Conservation (phyloP, 2,888 invertebrate species). For the Polia nebulosa region DNA sequence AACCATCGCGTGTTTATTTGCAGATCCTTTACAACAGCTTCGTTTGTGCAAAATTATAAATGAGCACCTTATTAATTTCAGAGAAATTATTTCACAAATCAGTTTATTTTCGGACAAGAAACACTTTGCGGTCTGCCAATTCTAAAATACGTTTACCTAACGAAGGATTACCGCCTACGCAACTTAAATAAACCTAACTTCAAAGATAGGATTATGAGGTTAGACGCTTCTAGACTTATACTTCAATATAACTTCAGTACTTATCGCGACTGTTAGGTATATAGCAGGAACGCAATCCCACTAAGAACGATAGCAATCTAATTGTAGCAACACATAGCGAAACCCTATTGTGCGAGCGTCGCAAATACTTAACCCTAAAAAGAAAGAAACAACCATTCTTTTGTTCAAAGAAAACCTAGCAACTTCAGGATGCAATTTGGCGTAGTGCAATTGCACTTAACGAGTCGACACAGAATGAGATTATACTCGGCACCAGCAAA, state of each 20-base stretch:
- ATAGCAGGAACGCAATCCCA: conserved; percentile 28
- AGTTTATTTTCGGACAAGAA: neutral
- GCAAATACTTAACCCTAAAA: conserved; percentile 61
- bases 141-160: conserved; percentile 2
- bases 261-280: conserved; percentile 37
- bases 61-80: neutral
- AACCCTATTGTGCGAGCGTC: conserved; percentile 53
- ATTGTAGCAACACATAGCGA: conserved; percentile 51
- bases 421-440: conserved; percentile 69
- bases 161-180: neutral
- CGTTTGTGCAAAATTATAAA: neutral
- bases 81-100: neutral
- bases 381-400: conserved; percentile 63
- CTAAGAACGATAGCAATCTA: conserved; percentile 55
- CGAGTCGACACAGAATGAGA: conserved; percentile 74
- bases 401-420: conserved; percentile 64
- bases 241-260: conserved; percentile 41
- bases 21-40: neutral
- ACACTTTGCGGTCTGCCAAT: conserved; percentile 3
- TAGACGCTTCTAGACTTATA: conserved; percentile 28
- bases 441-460: conserved; percentile 72
- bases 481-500: conserved; percentile 69
- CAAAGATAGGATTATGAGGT: conserved; percentile 25
- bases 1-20: conserved; percentile 5
- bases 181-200: conserved; percentile 27